Evolutionary conservation across 2,797 vertebrate species (phyloP), one percentile per base, ranked within the genome.

Genomic region (Poeciliopsis infans): DNA sequence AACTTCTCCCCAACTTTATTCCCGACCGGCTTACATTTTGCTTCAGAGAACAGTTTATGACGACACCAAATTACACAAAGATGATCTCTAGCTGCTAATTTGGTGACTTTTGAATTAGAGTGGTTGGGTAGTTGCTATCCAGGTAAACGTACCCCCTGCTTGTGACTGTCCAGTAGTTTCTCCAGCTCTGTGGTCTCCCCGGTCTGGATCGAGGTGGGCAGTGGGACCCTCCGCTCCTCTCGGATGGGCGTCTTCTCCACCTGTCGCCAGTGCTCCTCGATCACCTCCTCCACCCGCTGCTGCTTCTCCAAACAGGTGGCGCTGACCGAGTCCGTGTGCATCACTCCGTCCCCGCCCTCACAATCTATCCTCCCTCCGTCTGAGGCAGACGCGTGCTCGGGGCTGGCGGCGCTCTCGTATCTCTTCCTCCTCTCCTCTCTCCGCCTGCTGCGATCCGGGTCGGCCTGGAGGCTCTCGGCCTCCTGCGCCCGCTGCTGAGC

Each of bases 201-300:
- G 36, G 87, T 23, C 23, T 87, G 93, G 75, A 76, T 43, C 0
- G 93, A 43, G 0, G 87, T 47, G 23, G 95, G 90, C 74, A 97
- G 87, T 1, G 95, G 93, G 15, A 96, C 93, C 80, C 95, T 92
- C 83, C 94, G 92, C 86, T 96, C 96, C 1, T 96, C 96, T 53
- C 96, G 88, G 46, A 96, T 92, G 23, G 96, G 96, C 0, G 96
- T 96, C 82, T 94, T 95, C 92, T 97, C 96, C 84, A 97, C 96
- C 90, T 96, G 95, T 78, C 96, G 94, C 96, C 96, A 97, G 86
- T 93, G 96, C 85, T 96, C 94, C 81, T 97, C 96, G 3, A 97
- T 97, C 79, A 94, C 96, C 68, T 96, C 96, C 88, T 96, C 95
- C 83, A 96, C 93, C 76, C 85, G 93, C 92, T 96, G 95, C 84